These are phyloP conservation scores for Tenthredo notha DNA, from an alignment of 2,888 invertebrate genomes.

Conservation along the genomic window DNA sequence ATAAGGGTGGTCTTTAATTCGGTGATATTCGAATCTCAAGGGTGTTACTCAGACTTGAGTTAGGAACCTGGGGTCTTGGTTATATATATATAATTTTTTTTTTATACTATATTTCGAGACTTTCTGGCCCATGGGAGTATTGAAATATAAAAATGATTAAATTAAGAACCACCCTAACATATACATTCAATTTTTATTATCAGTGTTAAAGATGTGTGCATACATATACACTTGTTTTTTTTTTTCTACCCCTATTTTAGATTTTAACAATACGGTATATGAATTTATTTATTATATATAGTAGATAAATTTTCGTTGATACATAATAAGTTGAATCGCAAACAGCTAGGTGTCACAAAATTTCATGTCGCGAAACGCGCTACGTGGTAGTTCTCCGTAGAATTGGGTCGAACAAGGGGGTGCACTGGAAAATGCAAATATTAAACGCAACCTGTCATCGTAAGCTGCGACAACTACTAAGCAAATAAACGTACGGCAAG, in stretches of 20 bases:
- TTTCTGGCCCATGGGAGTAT: too few relatives aligned
- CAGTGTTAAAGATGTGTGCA: too few relatives aligned
- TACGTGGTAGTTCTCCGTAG: background rate
- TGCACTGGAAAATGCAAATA: constrained; percentile 39
- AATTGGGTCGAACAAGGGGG: constrained; percentile 41
- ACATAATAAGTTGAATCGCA: background rate
- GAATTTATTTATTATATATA: background rate
- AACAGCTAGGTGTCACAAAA: background rate
- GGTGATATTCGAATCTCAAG: background rate
- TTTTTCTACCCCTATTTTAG: background rate
- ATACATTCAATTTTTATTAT: too few relatives aligned
- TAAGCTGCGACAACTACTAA: constrained; percentile 45
- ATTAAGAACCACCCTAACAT: too few relatives aligned
- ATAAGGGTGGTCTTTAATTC: too few relatives aligned
- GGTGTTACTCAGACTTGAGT: too few relatives aligned
- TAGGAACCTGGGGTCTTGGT: too few relatives aligned
- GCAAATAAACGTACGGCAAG: constrained; percentile 42
- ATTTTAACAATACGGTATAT: background rate
- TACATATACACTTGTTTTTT: background rate
- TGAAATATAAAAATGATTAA: too few relatives aligned
- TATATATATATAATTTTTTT: too few relatives aligned
- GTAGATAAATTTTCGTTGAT: background rate
- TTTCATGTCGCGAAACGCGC: background rate
- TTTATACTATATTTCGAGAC: too few relatives aligned
- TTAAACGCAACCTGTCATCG: constrained; percentile 39